Conservation (phyloP, 2,888 invertebrate species). For the Danaus chrysippus region DNA sequence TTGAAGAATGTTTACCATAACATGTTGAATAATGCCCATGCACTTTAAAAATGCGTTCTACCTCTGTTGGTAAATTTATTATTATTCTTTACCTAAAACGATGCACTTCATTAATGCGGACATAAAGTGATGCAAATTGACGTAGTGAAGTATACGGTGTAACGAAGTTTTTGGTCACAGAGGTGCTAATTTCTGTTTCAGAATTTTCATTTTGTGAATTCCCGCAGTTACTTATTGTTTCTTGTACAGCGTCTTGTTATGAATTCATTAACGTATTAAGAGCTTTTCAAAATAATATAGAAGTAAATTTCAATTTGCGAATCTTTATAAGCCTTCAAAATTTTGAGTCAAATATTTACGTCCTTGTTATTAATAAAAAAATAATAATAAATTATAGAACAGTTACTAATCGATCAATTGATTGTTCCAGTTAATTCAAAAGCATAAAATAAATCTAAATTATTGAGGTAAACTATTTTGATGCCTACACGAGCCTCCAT, state of each 20-base stretch:
- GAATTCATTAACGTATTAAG: slow-evolving; percentile 19
- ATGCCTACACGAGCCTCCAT: too few relatives aligned
- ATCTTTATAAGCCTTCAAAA: too few relatives aligned
- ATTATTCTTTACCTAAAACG: slow-evolving; percentile 15
- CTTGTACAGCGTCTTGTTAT: slow-evolving; percentile 19
- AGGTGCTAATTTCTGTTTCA: slow-evolving; percentile 32
- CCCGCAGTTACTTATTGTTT: slow-evolving; percentile 23
- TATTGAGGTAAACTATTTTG: too few relatives aligned
- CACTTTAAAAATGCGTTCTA: background rate
- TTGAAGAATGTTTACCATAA: background rate
- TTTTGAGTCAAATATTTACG: too few relatives aligned
- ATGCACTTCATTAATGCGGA: slow-evolving; percentile 25
- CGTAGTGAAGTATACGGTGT: slow-evolving; percentile 21
- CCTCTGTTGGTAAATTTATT: slow-evolving; percentile 1
- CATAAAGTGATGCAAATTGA: slow-evolving; percentile 30
- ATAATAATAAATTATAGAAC: too few relatives aligned
- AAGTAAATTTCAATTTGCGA: too few relatives aligned
- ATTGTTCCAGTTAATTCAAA: too few relatives aligned
- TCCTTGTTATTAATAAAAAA: too few relatives aligned
- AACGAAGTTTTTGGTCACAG: slow-evolving; percentile 30
- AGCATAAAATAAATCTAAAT: too few relatives aligned
- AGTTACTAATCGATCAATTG: too few relatives aligned
- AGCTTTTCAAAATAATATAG: background rate
- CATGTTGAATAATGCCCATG: background rate
- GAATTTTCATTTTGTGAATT: slow-evolving; percentile 29